Conservation (phyloP, 2,113 vertebrate genomes). For the Lagopus leucura region DNA sequence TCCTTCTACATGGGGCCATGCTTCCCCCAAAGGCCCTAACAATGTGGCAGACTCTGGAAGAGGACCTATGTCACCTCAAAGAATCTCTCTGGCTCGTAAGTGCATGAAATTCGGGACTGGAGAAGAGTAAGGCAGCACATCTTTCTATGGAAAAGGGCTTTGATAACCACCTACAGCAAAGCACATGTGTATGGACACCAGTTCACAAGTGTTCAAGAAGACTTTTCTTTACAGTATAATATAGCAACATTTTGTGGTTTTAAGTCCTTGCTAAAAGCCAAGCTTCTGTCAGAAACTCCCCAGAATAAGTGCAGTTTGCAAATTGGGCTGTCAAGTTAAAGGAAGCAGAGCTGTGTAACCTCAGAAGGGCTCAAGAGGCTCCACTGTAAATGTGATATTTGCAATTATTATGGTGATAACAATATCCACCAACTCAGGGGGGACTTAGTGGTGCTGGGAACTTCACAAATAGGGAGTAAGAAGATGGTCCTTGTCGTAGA, state of each 20-base stretch:
- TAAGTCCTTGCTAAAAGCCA: not conserved
- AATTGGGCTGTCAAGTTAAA: not conserved
- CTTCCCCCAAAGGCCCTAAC: not conserved
- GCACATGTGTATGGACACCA: not conserved
- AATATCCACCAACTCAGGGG: not conserved
- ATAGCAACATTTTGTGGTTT: not conserved
- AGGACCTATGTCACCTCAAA: not conserved
- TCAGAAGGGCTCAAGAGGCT: not conserved
- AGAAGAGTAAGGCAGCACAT: not conserved
- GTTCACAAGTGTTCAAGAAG: not conserved
- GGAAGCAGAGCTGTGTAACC: not conserved
- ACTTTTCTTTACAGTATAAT: not conserved
- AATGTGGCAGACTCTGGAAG: not conserved
- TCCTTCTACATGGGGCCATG: not conserved
- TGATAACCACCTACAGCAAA: not conserved
- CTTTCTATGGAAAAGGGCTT: not conserved
- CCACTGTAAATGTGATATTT: constrained; percentile 4
- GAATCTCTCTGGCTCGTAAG: not conserved
- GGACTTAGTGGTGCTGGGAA: not conserved
- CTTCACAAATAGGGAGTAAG: not conserved
- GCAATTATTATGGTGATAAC: not conserved
- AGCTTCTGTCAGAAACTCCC: constrained; percentile 15
- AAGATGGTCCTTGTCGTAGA: not conserved
- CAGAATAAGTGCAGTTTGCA: constrained; percentile 9
- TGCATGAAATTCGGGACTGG: not conserved